Evolutionary conservation across 2,888 invertebrate genomes (phyloP).

Genomic region (Caenorhabditis imperialis): DNA sequence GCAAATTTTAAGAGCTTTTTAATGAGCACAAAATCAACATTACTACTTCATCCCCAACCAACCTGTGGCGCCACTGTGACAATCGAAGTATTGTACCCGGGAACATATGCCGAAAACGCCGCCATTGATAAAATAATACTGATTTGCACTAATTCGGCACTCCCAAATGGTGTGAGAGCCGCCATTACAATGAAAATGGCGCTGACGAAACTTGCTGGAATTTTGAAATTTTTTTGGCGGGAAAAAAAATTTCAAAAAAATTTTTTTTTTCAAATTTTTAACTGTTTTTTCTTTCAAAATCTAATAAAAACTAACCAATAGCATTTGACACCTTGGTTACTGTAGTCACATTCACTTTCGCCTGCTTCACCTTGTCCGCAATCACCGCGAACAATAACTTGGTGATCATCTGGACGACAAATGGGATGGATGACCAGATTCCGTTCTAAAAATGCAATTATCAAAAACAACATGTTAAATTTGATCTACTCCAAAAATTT

Average conservation of each 20-base stretch:
- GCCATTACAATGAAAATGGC: conserved; percentile 65
- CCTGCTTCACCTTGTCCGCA: conserved; percentile 71
- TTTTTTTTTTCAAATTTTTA: no score
- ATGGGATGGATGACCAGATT: conserved; percentile 73
- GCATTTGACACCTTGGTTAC: conserved; percentile 71
- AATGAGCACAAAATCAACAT: no score
- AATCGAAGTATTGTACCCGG: conserved; percentile 74
- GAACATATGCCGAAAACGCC: conserved; percentile 71
- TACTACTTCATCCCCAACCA: no score
- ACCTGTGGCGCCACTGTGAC: conserved; percentile 73
- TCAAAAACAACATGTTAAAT: no score
- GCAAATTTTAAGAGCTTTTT: no score
- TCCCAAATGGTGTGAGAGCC: conserved; percentile 44
- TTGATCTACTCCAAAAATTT: no score
- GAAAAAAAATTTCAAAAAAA: no score
- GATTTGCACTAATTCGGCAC: conserved; percentile 57
- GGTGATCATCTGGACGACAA: conserved; percentile 70
- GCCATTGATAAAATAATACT: conserved; percentile 67
- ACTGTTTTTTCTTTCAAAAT: background rate
- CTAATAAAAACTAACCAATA: conserved; percentile 63
- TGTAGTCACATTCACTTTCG: conserved; percentile 56
- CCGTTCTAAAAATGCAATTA: conserved; percentile 75
- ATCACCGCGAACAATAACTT: conserved; percentile 70
- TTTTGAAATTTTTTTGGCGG: no score
- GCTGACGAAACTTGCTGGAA: conserved; percentile 73